These are phyloP conservation scores for Aurelia aurita complex sp. Pacific DNA, from an alignment of 30 jellyfish, hydroid and myxozoan genomes.

Conservation along the genomic window DNA sequence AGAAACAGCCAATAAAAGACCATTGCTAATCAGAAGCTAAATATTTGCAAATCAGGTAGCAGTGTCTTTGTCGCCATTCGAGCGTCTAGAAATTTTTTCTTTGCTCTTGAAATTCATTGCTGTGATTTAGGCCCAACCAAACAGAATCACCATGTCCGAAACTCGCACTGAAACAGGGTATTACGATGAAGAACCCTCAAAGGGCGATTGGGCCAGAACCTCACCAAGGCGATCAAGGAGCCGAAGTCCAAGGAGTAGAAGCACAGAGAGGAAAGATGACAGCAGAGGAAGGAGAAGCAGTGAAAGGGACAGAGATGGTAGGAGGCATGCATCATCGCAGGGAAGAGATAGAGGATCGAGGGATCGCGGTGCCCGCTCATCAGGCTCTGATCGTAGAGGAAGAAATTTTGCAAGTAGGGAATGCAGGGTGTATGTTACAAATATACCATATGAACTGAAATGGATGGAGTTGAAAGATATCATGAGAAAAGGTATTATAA, in stretches of 20 bases:
- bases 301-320: slow-evolving; percentile 41
- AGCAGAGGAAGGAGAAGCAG: slow-evolving; percentile 50
- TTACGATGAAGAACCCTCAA: slow-evolving; percentile 35
- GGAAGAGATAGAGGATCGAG: slow-evolving; percentile 22
- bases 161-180: background rate
- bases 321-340: slow-evolving; percentile 4
- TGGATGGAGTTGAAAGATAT: slow-evolving; percentile 97
- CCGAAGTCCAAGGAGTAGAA: slow-evolving; percentile 45
- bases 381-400: slow-evolving; percentile 36
- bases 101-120: too few relatives aligned
- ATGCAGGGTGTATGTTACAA: slow-evolving; percentile 92
- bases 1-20: too few relatives aligned
- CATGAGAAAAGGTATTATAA: slow-evolving; percentile 88
- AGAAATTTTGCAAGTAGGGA: slow-evolving; percentile 72
- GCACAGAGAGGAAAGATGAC: slow-evolving; percentile 34
- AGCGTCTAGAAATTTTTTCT: too few relatives aligned
- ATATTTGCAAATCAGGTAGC: too few relatives aligned
- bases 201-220: slow-evolving; percentile 13
- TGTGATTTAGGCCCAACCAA: too few relatives aligned
- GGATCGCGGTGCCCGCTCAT: slow-evolving; percentile 38
- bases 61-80: too few relatives aligned
- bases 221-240: slow-evolving; percentile 24
- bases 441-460: slow-evolving; percentile 80
- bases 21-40: too few relatives aligned
- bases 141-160: too few relatives aligned